phyloP scores from a whole-genome alignment of 2,888 invertebrate species.

The Alviniconcha strummeri region DNA sequence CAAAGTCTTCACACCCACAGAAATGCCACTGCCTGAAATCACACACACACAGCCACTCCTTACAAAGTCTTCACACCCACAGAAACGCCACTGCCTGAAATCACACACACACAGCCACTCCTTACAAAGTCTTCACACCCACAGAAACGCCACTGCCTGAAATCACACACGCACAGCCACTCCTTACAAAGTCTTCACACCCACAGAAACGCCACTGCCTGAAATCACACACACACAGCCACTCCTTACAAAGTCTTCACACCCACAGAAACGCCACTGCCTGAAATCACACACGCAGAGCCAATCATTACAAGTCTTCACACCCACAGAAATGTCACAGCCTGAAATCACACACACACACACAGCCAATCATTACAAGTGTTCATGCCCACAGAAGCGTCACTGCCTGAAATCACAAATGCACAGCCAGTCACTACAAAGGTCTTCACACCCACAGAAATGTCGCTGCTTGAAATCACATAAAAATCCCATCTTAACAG shows the following conservation, averaged over 20 bases:
- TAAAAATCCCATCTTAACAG: not conserved
- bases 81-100: not conserved
- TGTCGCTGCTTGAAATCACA: not conserved
- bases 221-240: too few relatives aligned
- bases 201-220: not conserved
- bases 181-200: not conserved
- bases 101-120: too few relatives aligned
- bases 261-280: too few relatives aligned
- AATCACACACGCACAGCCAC: not conserved
- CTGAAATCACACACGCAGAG: too few relatives aligned
- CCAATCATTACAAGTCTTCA: too few relatives aligned
- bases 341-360: slow-evolving; percentile 27
- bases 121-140: too few relatives aligned
- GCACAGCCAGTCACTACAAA: not conserved
- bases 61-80: not conserved
- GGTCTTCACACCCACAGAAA: not conserved
- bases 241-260: too few relatives aligned
- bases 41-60: not conserved
- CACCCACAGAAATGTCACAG: too few relatives aligned
- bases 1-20: not conserved
- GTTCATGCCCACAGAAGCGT: too few relatives aligned
- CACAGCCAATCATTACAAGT: too few relatives aligned
- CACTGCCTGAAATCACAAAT: not conserved
- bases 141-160: not conserved
- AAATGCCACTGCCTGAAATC: not conserved